Base-by-base conservation (phyloP, 2,797 vertebrate genomes). In the Pangasius sanitwongsei region DNA sequence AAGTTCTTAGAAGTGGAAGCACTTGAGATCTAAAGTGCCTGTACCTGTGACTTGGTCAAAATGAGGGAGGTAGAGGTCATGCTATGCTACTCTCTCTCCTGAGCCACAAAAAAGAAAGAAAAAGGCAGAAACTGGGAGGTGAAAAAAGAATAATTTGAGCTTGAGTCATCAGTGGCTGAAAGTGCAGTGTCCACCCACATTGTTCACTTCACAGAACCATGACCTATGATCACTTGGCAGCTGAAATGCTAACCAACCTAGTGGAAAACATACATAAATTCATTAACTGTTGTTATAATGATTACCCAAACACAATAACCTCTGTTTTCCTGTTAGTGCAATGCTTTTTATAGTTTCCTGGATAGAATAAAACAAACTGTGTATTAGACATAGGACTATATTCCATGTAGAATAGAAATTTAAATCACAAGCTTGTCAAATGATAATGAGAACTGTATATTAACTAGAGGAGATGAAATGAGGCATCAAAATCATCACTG, bases 401-500 rank as follows among this genome's bases (percentile, higher is more conserved):
- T 69, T 11, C 44, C 15, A 34, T 25, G 9, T 34, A 55, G 31
- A 55, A 55, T 15, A 70, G 18, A 69, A 70, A 48, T 69, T 9
- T 20, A 48, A 84, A 65, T 63, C 57, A 53, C 34, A 44, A 48
- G 25, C 65, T 16, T 59, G 87, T 65, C 28, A 84, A 70, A 74
- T 44, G 1, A 23, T 67, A 25, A 61, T 37, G 70, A 67, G 84
- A 83, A 77, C 20, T 37, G 59, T 53, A 83, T 69, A 77, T 83
- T 61, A 23, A 86, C 77, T 15, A 65, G 16, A 75, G 18, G 3
- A 15, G 28, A 44, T 20, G 12, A 83, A 88, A 87, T 61, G 55
- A 88, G 31, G 31, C 59, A 61, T 53, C 57, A 41, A 86, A 86
- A 83, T 81, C 86, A 89, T 87, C 74, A 83, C 55, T 57, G 44